These are phyloP conservation scores for Phalacrocorax aristotelis DNA, from an alignment of 2,113 vertebrate genomes.

Conservation along the genomic window DNA sequence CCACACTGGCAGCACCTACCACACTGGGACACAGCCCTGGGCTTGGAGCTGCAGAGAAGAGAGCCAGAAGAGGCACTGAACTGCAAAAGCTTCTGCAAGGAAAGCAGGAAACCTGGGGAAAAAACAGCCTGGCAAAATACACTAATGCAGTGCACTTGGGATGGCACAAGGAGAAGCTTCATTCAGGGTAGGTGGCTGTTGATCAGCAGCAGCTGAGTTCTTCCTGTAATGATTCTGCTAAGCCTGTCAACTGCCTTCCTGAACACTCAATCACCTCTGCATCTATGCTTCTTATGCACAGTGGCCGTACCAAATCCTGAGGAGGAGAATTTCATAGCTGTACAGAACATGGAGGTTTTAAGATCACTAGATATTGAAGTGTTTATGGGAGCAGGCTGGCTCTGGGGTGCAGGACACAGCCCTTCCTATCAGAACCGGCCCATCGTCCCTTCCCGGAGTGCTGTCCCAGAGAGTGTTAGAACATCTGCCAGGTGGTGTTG, in stretches of 20 bases:
- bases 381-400: neutral
- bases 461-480: no score
- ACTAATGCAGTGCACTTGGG: neutral
- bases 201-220: neutral
- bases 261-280: neutral
- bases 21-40: rapidly evolving
- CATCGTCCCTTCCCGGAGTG: neutral
- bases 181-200: neutral
- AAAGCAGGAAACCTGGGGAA: neutral
- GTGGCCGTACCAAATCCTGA: rapidly evolving
- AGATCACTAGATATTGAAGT: neutral
- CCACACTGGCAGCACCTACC: neutral
- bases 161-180: neutral
- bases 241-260: neutral
- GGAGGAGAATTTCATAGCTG: neutral
- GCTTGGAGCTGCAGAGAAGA: neutral
- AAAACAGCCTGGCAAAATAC: neutral
- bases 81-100: neutral
- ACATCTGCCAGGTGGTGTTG: neutral
- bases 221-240: neutral
- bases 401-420: neutral
- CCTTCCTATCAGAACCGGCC: rapidly evolving
- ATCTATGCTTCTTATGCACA: neutral
- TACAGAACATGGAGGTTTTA: neutral
- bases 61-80: neutral